Evolutionary conservation across 2,888 invertebrate species (phyloP).

Genomic region (Agrochola lychnidis): DNA sequence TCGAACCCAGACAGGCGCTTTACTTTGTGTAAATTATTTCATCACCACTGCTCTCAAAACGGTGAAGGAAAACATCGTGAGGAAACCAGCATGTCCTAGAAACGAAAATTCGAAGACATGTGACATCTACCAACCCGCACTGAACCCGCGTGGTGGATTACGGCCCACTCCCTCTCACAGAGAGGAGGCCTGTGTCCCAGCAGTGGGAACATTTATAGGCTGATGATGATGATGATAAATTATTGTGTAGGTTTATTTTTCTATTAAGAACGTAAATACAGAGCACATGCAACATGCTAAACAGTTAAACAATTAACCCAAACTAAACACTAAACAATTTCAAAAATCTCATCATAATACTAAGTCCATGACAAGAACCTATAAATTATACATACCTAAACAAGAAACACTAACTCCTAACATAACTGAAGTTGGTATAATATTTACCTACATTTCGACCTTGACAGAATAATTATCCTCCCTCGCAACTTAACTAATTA

Average conservation of each 20-base stretch:
- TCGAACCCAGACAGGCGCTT: no score
- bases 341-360: conserved; percentile 8
- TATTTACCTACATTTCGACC: conserved; percentile 45
- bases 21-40: no score
- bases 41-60: no score
- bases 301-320: background rate
- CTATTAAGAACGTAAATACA: background rate
- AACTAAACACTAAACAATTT: background rate
- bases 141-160: no score
- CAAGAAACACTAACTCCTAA: conserved; percentile 27
- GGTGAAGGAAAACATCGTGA: no score
- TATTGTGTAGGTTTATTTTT: background rate
- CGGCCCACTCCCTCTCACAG: no score
- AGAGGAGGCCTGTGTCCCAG: no score
- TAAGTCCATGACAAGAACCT: background rate
- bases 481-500: conserved; percentile 54
- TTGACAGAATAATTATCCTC: conserved; percentile 49
- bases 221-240: no score
- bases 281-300: background rate
- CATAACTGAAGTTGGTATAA: conserved; percentile 24
- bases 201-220: no score
- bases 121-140: no score
- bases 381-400: conserved; percentile 31
- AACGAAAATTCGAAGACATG: no score
- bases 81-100: no score